These are phyloP conservation scores for Cheilosia impressa DNA, from an alignment of 2,888 invertebrate genomes.

Conservation along the genomic window DNA sequence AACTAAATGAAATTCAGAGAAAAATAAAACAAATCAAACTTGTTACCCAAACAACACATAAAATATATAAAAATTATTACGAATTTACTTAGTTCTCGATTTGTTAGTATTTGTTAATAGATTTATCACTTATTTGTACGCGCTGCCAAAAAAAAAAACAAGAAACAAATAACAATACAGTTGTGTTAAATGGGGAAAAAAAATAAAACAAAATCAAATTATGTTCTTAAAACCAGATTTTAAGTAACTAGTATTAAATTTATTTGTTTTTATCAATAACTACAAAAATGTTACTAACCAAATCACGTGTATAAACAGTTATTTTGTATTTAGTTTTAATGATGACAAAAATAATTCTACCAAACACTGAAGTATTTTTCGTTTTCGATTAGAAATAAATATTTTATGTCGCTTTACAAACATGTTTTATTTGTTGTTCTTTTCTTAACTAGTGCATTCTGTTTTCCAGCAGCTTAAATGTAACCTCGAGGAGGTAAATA, in stretches of 20 bases:
- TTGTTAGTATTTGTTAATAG: slow-evolving; percentile 21
- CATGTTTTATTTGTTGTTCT: background rate
- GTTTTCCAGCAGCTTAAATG: background rate
- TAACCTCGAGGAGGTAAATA: background rate
- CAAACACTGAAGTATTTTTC: slow-evolving; percentile 26
- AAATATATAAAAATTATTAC: slow-evolving; percentile 24
- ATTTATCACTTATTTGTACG: slow-evolving; percentile 30
- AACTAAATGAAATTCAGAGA: background rate
- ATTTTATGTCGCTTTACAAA: background rate
- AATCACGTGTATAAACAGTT: slow-evolving; percentile 15
- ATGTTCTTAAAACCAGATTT: background rate
- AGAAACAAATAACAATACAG: background rate
- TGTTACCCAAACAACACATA: background rate
- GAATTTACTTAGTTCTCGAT: slow-evolving; percentile 33
- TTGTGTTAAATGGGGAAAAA: slow-evolving; percentile 8
- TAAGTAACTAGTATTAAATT: background rate
- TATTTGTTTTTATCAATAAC: background rate
- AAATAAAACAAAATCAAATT: background rate
- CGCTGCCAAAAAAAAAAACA: slow-evolving; percentile 31
- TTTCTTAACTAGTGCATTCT: background rate
- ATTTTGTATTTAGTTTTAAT: slow-evolving; percentile 4
- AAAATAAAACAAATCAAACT: slow-evolving; percentile 4
- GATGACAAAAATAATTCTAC: background rate
- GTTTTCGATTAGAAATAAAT: slow-evolving; percentile 3
- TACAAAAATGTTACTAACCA: slow-evolving; percentile 26